Evolutionary conservation across 1,140 invertebrate genomes (phyloP).

Genomic region (Drosophila suzukii): DNA sequence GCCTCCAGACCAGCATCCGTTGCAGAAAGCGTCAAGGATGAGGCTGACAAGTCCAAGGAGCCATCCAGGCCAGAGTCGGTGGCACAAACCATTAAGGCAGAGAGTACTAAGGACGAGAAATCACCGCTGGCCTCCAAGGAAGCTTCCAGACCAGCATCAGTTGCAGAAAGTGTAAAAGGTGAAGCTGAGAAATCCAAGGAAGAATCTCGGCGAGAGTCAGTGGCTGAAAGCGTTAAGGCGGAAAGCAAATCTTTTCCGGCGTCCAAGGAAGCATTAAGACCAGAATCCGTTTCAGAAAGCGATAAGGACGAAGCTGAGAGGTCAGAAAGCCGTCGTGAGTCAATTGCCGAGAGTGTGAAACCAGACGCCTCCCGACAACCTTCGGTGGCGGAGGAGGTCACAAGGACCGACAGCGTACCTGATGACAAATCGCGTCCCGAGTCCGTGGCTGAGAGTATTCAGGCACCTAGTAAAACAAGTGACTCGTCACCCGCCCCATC

Average conservation of each 20-base stretch:
- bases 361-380: slow-evolving; percentile 1
- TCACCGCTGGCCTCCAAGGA: slow-evolving; percentile 24
- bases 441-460: slow-evolving; percentile 16
- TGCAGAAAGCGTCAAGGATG: slow-evolving; percentile 17
- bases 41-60: slow-evolving; percentile 3
- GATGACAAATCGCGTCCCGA: not conserved
- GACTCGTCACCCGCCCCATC: slow-evolving; percentile 2
- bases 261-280: slow-evolving; percentile 26
- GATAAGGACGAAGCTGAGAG: slow-evolving; percentile 18
- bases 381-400: slow-evolving; percentile 7
- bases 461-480: slow-evolving; percentile 13
- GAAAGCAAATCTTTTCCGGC: slow-evolving; percentile 3
- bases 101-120: slow-evolving; percentile 20
- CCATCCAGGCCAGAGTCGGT: not conserved
- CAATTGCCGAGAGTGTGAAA: slow-evolving; percentile 16
- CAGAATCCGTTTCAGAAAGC: slow-evolving; percentile 36
- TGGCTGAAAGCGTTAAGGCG: slow-evolving; percentile 3
- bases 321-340: slow-evolving; percentile 26
- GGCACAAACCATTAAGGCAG: slow-evolving; percentile 5
- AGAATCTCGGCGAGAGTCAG: slow-evolving; percentile 10
- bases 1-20: slow-evolving; percentile 48
- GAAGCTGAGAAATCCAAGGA: slow-evolving; percentile 14
- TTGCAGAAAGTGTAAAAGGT: slow-evolving; percentile 14
- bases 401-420: not conserved
- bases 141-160: slow-evolving; percentile 46